phyloP scores from a whole-genome alignment of 1,140 invertebrate genomes.

The Leptinotarsa texana region DNA sequence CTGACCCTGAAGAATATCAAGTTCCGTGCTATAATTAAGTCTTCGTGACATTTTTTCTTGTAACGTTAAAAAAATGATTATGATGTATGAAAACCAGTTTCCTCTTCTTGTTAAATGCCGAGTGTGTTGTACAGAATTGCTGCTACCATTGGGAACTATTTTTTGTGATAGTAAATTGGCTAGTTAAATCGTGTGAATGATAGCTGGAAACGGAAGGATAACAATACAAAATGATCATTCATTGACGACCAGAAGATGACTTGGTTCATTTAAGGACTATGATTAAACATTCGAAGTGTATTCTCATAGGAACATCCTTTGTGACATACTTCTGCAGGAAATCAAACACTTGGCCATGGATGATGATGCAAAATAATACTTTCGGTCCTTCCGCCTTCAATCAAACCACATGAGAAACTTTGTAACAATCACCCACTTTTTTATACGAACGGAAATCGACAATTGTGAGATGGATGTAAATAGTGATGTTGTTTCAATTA shows the following conservation, averaged over 20 bases:
- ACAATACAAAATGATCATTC: not conserved
- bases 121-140: no score
- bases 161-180: not conserved
- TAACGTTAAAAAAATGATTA: not conserved
- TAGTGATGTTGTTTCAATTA: no score
- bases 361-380: not conserved
- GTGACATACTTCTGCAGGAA: slow-evolving; percentile 14
- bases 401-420: no score
- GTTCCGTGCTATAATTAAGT: not conserved
- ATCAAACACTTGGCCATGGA: not conserved
- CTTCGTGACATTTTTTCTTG: not conserved
- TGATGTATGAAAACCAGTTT: not conserved
- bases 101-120: no score
- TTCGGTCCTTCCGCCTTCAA: no score
- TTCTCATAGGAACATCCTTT: slow-evolving; percentile 19
- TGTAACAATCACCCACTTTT: no score
- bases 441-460: no score
- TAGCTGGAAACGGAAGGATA: not conserved
- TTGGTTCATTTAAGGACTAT: not conserved
- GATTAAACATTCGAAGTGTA: not conserved
- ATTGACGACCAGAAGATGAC: not conserved
- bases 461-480: no score
- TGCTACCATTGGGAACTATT: not conserved
- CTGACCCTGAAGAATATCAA: not conserved
- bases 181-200: slow-evolving; percentile 12